Conservation (phyloP, 2,888 invertebrate genomes). For the Melikaiella ostensackeni region DNA sequence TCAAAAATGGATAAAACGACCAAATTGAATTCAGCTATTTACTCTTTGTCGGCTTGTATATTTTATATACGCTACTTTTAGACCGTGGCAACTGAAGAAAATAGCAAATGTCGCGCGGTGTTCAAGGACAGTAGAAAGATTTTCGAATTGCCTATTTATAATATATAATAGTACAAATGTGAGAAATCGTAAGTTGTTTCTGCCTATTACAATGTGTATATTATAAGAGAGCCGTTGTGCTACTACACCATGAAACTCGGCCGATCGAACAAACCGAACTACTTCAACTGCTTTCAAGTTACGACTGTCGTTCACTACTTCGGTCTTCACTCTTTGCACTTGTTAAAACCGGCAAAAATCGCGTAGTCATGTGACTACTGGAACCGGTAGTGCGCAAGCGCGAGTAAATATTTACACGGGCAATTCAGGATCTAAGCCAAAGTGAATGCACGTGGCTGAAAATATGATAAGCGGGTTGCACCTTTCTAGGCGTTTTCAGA, state of each 20-base stretch:
- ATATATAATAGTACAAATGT: background rate
- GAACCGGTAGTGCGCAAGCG: conserved; percentile 67
- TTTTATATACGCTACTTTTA: background rate
- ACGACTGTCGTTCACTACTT: background rate
- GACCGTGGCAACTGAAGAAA: background rate
- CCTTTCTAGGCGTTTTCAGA: background rate
- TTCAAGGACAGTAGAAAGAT: background rate
- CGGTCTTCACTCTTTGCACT: background rate
- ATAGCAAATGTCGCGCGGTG: background rate
- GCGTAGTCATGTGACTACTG: conserved; percentile 70
- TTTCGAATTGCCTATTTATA: background rate
- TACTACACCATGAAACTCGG: background rate
- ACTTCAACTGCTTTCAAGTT: background rate
- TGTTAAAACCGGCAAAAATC: conserved; percentile 71
- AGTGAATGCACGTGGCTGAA: conserved; percentile 49
- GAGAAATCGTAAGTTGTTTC: background rate
- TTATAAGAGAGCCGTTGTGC: too few species aligned
- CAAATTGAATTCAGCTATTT: background rate
- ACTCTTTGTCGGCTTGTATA: background rate
- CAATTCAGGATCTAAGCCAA: conserved; percentile 51
- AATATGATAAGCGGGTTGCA: background rate
- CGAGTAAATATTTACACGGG: conserved; percentile 74
- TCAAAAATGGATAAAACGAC: background rate
- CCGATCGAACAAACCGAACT: background rate
- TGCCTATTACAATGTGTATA: too few species aligned